phyloP scores from a whole-genome alignment of 2,113 vertebrate species.

The Sturnira hondurensis region DNA sequence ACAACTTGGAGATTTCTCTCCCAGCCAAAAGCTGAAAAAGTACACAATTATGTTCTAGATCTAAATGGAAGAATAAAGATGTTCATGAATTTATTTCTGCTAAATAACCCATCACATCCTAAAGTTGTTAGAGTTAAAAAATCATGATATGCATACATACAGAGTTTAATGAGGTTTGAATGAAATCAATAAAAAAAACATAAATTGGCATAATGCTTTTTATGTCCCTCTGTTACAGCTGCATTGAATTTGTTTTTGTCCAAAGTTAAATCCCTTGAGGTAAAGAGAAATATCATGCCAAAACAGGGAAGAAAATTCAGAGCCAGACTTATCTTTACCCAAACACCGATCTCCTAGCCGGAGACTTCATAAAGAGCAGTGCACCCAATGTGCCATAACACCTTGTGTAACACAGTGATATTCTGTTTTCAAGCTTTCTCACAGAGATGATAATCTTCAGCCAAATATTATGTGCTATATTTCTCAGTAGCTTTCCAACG shows the following conservation, averaged over 20 bases:
- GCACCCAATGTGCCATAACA: background rate
- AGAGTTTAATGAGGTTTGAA: background rate
- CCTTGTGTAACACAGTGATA: background rate
- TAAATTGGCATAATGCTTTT: background rate
- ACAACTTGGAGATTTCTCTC: background rate
- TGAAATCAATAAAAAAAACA: background rate
- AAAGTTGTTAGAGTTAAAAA: background rate
- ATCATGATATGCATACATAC: background rate
- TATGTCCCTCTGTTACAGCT: background rate
- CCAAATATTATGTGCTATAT: slow-evolving; percentile 25
- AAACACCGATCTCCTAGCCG: background rate
- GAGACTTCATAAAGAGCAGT: background rate
- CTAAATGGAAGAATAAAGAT: background rate
- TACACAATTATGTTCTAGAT: background rate
- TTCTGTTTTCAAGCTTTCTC: slow-evolving; percentile 11
- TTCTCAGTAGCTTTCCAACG: slow-evolving; percentile 42
- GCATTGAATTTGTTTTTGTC: background rate
- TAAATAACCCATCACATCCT: background rate
- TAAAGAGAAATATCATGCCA: background rate
- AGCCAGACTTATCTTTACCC: background rate
- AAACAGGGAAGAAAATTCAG: background rate
- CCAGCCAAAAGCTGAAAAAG: background rate
- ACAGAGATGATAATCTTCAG: background rate
- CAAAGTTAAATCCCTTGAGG: background rate
- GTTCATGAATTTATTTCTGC: background rate